Percentiles rank a stretch among this genome's conserved stretches.
Evolutionary conservation across 1,140 invertebrate species (phyloP).

Genomic region (Cataglyphis hispanica): DNA sequence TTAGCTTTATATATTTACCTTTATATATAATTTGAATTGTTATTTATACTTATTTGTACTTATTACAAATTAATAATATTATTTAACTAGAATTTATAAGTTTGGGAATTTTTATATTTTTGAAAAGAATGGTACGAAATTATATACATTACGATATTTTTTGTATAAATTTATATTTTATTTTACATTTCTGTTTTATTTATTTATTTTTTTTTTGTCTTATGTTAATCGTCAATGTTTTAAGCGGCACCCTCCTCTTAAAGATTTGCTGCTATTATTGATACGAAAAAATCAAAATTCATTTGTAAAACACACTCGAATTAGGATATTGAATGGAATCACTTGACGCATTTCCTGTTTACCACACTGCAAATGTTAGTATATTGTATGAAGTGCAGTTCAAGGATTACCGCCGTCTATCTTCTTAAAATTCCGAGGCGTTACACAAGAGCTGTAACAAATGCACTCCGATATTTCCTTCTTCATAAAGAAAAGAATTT

Average conservation of each 20-base stretch:
- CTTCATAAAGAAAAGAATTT: slow-evolving; percentile 32
- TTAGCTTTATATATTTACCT: neutral
- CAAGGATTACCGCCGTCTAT: slow-evolving; percentile 8
- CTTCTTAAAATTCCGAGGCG: slow-evolving; percentile 4
- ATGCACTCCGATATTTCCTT: slow-evolving; percentile 31
- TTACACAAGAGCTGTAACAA: slow-evolving; percentile 15
- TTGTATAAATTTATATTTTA: neutral
- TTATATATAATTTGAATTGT: neutral
- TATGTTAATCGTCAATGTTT: neutral
- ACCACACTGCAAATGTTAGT: neutral
- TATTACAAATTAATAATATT: neutral
- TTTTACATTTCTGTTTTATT: neutral
- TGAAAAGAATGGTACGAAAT: neutral
- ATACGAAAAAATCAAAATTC: neutral
- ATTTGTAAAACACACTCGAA: neutral
- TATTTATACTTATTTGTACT: neutral
- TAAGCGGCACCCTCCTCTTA: neutral
- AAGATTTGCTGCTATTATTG: neutral
- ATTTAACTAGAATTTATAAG: neutral
- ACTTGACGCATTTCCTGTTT: neutral
- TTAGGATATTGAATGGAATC: neutral
- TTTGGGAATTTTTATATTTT: neutral
- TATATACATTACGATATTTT: neutral
- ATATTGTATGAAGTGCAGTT: neutral
- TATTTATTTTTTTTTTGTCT: neutral